Evolutionary conservation across 2,888 invertebrate genomes (phyloP), one percentile per base, ranked within the genome.

Genomic region (Cryptocheilus praepositus): DNA sequence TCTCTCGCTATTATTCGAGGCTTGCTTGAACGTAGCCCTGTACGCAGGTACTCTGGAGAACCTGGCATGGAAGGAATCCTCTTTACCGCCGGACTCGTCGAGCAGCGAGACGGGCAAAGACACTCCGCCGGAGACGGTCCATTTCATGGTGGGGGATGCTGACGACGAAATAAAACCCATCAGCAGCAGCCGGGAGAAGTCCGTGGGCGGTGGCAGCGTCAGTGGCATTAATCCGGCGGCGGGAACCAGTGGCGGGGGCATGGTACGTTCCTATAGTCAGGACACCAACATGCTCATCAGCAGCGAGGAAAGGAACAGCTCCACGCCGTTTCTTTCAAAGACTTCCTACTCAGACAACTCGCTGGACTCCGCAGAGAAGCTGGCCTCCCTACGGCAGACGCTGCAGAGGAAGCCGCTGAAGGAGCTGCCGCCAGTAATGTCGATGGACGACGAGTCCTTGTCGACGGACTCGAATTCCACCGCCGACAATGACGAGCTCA

Each of bases 381-480:
- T 49, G 49, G 19, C 16, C 13, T 22, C 44, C 4, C 44, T 45
- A 22, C 58, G 58, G 21, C 22, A 11, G 16, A 16, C 21, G 16
- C 8, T 46, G 4, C 45, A 70, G 0, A 71, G 71, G 52, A 80
- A 81, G 28, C 68, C 78, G n/a, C 59, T 81, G 4, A 84, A 65
- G 63, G 88, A 88, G 45, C 67, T 88, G 56, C 82, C 87, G 22
- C 85, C 85, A 2, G 80, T 88, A 2, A 80, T 85, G 77, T 85
- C 85, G 11, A 76, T 88, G 0, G 94, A 93, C 75, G 94, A 94
- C 72, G 94, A 94, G 77, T 89, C 91, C 16, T 90, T 91, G 67
- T 94, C 94, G 0, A 94, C 94, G 0, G 94, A 94, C 83, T 94
- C 94, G 0, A 89, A 89, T 74, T 94, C 94, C 0, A 89, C 93